Evolutionary conservation across 2,113 vertebrate genomes (phyloP).

Genomic region (Psilopogon haemacephalus): DNA sequence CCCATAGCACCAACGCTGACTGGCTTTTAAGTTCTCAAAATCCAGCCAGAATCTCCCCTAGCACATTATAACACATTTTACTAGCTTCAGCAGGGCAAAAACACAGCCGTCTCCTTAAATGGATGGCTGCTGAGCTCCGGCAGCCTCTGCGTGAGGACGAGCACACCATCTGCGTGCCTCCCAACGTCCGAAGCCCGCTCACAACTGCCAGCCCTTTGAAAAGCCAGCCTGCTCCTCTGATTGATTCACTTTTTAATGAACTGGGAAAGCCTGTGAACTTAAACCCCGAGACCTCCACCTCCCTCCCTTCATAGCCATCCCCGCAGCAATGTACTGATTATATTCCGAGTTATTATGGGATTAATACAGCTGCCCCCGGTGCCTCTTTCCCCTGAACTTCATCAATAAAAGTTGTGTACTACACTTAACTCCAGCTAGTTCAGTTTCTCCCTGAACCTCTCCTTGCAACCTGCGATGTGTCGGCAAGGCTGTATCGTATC

Average conservation of each 20-base stretch:
- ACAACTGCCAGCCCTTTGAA: conserved; percentile 65
- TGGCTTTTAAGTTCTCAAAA: conserved; percentile 57
- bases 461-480: conserved; percentile 33
- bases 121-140: conserved; percentile 50
- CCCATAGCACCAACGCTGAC: conserved; percentile 37
- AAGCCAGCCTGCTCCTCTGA: conserved; percentile 67
- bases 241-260: conserved; percentile 72
- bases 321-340: conserved; percentile 46
- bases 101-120: conserved; percentile 21
- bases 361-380: conserved; percentile 59
- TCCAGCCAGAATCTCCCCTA: conserved; percentile 60
- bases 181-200: conserved; percentile 37
- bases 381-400: conserved; percentile 52
- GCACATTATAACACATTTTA: conserved; percentile 69
- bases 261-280: conserved; percentile 69
- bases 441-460: conserved; percentile 32
- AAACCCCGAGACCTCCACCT: conserved; percentile 46
- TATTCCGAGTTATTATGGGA: conserved; percentile 70
- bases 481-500: conserved; percentile 14
- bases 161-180: conserved; percentile 42
- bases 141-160: neutral
- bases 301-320: conserved; percentile 25
- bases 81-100: conserved; percentile 35
- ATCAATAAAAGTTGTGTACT: conserved; percentile 55
- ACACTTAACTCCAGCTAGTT: conserved; percentile 41